Evolutionary conservation across 2,888 invertebrate genomes (phyloP), one percentile per base, ranked within the genome.

Genomic region (Junonia oenone): DNA sequence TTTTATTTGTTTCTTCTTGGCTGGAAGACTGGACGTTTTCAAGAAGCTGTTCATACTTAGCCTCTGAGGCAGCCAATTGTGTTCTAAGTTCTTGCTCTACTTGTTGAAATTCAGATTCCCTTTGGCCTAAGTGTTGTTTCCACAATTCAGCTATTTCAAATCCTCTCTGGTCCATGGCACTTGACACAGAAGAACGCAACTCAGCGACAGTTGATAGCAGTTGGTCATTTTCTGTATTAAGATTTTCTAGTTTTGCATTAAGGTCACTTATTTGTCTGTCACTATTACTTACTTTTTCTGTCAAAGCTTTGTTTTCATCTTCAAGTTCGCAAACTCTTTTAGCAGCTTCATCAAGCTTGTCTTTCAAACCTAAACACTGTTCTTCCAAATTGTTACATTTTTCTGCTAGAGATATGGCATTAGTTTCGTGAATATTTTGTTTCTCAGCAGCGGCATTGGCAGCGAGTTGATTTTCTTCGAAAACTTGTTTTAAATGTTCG

Each of bases 111-210:
- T 93, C 94, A 8, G 78, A 82, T 82, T 94, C 94, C 38, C 93
- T 90, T 64, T 91, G 89, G n/a, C 91, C 86, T 55, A 94, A 73
- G 76, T 94, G 94, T 62, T 92, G 88, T 68, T 94, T 93, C 94
- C 94, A 94, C 68, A 93, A 87, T 77, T 93, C 92, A 8, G 94
- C 94, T 56, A 94, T 92, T 81, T 94, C 93, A 66, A 89, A 89
- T 51, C 94, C 94, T 63, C 93, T 88, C 73, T 94, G 93, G 69
- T 94, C 94, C 26, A 94, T 91, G 55, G 92, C 88, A 57, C 86
- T 81, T 37, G 92, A 80, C 37, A 91, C 71, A 5, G 89, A 85
- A 8, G 84, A 83, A 19, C 86, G 83, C 53, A 91, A 69, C 64
- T 91, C 91, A 13, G 90, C 75, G 14, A 90, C 84, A 33, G 81